Conservation (phyloP, 2,797 vertebrate genomes). For the Enteromius afrohamiltoni region DNA sequence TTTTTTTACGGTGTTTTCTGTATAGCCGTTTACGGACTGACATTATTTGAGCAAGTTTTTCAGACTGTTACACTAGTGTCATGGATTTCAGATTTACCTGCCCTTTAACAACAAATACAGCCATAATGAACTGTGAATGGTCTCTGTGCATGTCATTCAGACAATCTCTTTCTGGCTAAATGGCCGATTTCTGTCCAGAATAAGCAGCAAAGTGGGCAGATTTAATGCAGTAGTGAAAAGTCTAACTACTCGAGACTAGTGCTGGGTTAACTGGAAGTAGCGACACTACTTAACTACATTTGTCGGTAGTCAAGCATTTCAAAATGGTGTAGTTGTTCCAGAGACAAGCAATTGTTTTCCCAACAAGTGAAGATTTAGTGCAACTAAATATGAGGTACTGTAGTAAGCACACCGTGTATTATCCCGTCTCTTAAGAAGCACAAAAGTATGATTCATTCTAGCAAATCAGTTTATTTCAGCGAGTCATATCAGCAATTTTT, state of each 20-base stretch:
- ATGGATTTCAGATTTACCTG: constrained; percentile 5
- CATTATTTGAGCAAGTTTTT: background rate
- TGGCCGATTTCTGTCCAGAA: background rate
- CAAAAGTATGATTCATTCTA: background rate
- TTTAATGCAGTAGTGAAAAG: constrained; percentile 10
- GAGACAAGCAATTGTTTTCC: background rate
- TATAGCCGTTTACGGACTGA: background rate
- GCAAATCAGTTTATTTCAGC: background rate
- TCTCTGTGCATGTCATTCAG: constrained; percentile 3
- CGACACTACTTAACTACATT: background rate
- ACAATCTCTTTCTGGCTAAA: constrained; percentile 12
- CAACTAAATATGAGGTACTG: background rate
- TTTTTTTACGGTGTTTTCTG: background rate
- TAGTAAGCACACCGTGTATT: background rate
- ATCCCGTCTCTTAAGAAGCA: background rate
- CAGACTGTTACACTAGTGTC: background rate
- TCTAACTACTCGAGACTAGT: background rate
- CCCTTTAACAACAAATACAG: background rate
- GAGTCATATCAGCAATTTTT: background rate
- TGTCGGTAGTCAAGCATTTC: background rate
- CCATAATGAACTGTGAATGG: constrained; percentile 13
- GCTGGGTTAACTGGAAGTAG: background rate
- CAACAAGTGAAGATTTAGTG: background rate
- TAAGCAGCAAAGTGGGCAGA: background rate
- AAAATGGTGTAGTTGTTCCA: background rate